phyloP scores from a whole-genome alignment of 2,888 invertebrate species.

The Ormyrus thymus region DNA sequence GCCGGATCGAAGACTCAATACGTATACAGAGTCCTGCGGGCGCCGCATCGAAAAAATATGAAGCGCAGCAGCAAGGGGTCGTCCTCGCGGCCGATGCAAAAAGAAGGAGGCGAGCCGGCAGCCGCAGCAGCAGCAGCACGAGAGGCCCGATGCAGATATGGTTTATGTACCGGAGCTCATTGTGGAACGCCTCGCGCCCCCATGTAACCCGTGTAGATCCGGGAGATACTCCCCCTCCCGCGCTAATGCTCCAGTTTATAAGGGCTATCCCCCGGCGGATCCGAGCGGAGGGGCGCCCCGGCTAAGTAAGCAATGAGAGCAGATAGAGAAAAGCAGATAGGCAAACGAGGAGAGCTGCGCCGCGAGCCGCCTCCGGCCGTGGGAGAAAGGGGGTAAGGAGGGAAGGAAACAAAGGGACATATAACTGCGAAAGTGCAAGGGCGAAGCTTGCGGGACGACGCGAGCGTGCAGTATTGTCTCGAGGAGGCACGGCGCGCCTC shows the following conservation, averaged over 20 bases:
- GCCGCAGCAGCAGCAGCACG: neutral
- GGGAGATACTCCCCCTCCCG: constrained; percentile 64
- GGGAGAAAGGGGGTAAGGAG: neutral
- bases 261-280: constrained; percentile 66
- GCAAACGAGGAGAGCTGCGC: constrained; percentile 45
- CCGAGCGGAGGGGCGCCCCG: constrained; percentile 48
- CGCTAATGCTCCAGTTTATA: constrained; percentile 74
- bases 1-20: constrained; percentile 54
- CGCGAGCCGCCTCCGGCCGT: neutral
- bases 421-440: constrained; percentile 33
- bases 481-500: neutral
- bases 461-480: constrained; percentile 17
- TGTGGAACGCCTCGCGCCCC: constrained; percentile 66
- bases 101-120: neutral
- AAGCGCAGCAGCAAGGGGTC: constrained; percentile 37
- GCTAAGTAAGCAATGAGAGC: constrained; percentile 45
- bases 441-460: constrained; percentile 26
- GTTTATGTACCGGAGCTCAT: constrained; percentile 71
- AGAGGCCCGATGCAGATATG: constrained; percentile 67
- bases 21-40: constrained; percentile 9
- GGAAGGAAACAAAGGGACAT: constrained; percentile 36
- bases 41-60: constrained; percentile 38
- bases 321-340: constrained; percentile 52
- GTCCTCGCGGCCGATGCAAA: constrained; percentile 18
- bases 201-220: constrained; percentile 65